Conservation (phyloP, 2,113 vertebrate species). For the Trematomus loennbergii region DNA sequence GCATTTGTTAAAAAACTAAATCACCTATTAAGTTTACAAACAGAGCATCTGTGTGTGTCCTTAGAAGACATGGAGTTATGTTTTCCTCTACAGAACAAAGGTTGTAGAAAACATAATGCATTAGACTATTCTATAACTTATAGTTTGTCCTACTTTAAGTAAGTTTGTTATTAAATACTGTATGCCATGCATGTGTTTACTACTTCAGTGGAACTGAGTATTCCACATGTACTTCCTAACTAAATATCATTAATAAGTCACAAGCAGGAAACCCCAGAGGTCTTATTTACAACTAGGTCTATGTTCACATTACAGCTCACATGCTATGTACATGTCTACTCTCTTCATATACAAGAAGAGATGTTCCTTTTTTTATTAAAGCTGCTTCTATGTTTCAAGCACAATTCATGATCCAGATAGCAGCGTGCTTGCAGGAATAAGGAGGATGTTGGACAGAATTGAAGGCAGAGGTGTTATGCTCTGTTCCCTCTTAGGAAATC, state of each 20-base stretch:
- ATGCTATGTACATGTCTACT: background rate
- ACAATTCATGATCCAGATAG: background rate
- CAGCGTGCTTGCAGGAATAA: background rate
- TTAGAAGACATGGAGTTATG: background rate
- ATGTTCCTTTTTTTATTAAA: background rate
- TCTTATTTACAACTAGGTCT: background rate
- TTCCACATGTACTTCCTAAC: background rate
- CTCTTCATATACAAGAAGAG: background rate
- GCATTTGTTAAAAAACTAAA: background rate
- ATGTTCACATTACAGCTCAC: background rate
- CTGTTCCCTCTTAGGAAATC: background rate
- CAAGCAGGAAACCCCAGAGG: background rate
- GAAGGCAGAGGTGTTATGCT: background rate
- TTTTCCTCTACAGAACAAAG: background rate
- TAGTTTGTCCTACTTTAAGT: conserved; percentile 17
- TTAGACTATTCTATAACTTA: background rate
- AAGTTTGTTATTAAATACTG: background rate
- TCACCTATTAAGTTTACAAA: background rate
- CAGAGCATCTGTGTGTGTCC: background rate
- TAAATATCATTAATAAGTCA: conserved; percentile 32
- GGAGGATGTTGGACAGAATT: background rate
- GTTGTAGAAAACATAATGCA: background rate
- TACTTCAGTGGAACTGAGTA: conserved; percentile 8
- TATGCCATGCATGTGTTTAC: conserved; percentile 1
- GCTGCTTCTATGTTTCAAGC: background rate